A percentile compares a stretch with the other conserved stretches of the same genome.
Conservation (phyloP, 1,140 invertebrate genomes). For the Ectropis grisescens region DNA sequence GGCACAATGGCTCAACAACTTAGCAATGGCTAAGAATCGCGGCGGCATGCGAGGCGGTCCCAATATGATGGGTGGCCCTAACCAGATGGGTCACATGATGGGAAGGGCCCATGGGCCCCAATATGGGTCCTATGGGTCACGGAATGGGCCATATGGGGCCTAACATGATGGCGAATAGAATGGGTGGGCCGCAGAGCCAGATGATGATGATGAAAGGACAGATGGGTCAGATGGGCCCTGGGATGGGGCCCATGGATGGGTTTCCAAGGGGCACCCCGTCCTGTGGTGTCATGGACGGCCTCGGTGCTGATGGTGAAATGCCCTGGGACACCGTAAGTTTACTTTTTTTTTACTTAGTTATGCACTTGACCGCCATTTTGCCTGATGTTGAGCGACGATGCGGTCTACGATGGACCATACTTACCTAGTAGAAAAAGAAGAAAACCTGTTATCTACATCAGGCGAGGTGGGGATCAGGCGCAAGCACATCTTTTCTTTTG, state of each 20-base stretch:
- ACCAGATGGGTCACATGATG: conserved; percentile 65
- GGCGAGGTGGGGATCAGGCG: too few relatives aligned
- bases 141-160: conserved; percentile 70
- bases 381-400: too few relatives aligned
- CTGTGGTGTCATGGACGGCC: conserved; percentile 69
- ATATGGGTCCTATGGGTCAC: conserved; percentile 67
- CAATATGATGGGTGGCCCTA: conserved; percentile 62
- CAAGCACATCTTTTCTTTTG: too few relatives aligned
- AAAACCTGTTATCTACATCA: neutral
- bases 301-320: conserved; percentile 69
- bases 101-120: conserved; percentile 51
- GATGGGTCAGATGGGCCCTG: conserved; percentile 59
- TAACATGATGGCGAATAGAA: conserved; percentile 55
- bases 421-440: conserved; percentile 1
- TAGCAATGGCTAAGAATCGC: conserved; percentile 82
- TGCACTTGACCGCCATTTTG: too few relatives aligned
- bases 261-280: conserved; percentile 68
- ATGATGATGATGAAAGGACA: conserved; percentile 69
- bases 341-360: neutral
- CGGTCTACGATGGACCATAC: too few relatives aligned
- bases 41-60: conserved; percentile 71
- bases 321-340: conserved; percentile 68
- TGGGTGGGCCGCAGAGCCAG: conserved; percentile 50
- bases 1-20: conserved; percentile 84
- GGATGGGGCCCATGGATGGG: conserved; percentile 67